Evolutionary conservation across 2,797 vertebrate genomes (phyloP), one percentile per base, ranked within the genome.

Genomic region (Acanthurus tractus): DNA sequence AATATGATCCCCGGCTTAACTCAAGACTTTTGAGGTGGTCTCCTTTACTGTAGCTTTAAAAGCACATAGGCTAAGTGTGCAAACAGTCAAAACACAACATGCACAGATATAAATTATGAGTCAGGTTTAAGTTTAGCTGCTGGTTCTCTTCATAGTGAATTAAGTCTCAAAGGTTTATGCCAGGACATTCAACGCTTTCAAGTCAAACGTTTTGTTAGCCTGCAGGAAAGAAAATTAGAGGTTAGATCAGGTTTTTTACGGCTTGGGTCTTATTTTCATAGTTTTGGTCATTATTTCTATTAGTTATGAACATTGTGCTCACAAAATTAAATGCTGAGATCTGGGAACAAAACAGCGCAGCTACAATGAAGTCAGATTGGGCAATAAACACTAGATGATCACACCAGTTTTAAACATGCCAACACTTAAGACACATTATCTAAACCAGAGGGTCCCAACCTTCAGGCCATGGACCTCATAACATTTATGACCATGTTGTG

Each of bases 1-100:
- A 90, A 90, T 75, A 74, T 77, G 87, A 93, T 92, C 90, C 68
- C 12, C 18, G 15, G 81, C 81, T 89, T 81, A 82, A 68, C 86
- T 74, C 56, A 14, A 79, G 66, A 88, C 63, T 76, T 81, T 73
- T 58, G 82, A 84, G 78, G 80, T 81, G 80, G 88, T 76, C 79
- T 84, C 67, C 23, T 81, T 82, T 58, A 62, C 74, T 74, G 58
- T 53, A 65, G 65, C 67, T 86, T 74, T 80, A 50, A 79, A 81
- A 77, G 68, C 69, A 66, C 69, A 68, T 50, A 69, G 70, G 38
- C 38, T 40, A 40, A 76, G 34, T 50, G 70, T 23, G 48, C n/a
- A 0, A 25, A 45, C 64, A 49, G 73, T 73, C 42, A 57, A 70
- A 83, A 66, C 65, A 78, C 53, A 80, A 77, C 69, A 75, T 63